Base-by-base conservation (phyloP, 2,797 vertebrate species). In the Cirrhinus mrigala region DNA sequence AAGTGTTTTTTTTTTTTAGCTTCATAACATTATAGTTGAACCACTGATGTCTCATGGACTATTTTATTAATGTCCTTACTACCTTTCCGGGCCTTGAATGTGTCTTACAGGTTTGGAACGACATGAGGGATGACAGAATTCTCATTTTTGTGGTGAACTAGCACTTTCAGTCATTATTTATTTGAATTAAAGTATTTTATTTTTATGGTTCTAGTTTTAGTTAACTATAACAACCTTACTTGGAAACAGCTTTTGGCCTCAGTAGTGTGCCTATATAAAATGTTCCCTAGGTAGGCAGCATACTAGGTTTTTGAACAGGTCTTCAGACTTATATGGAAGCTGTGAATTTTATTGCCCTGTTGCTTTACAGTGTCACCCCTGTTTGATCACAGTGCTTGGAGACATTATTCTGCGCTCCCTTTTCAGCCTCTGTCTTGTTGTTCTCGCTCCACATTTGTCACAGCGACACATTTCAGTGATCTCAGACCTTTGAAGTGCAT, bases 401-500 rank as follows among this genome's bases (percentile, higher is more conserved):
- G 22, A n/a, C 54, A 77, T 60, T 60, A 44, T 60, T 46, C 69
- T 7, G 22, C 12, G 3, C 74, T 76, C 54, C 5, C 33, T 24
- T 58, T 27, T 81, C 64, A 52, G 29, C 69, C 50, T 50, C 66
- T 69, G 48, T 56, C 48, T 81, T 54, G 37, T 37, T 44, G 29
- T 62, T 4, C 78, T 69, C 18, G 5, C 69, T 48, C 69, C 56
- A 29, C 52, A 56, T 76, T 76, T 76, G 74, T 76, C 12, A 54
- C 70, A 7, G 44, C 24, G 70, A 48, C 44, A 29, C 74, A 10
- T 60, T 56, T 60, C 33, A 0, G 33, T 44, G 75, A 78, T 78
- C 75, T 60, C 75, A 78, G 54, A 40, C 29, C 54, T 78, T 44
- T 78, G 33, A 78, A 60, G 75, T 78, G 54, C 54, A 44, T 44